Evolutionary conservation across 2,113 vertebrate genomes (phyloP), one percentile per base, ranked within the genome.

Genomic region (Oncorhynchus masou): DNA sequence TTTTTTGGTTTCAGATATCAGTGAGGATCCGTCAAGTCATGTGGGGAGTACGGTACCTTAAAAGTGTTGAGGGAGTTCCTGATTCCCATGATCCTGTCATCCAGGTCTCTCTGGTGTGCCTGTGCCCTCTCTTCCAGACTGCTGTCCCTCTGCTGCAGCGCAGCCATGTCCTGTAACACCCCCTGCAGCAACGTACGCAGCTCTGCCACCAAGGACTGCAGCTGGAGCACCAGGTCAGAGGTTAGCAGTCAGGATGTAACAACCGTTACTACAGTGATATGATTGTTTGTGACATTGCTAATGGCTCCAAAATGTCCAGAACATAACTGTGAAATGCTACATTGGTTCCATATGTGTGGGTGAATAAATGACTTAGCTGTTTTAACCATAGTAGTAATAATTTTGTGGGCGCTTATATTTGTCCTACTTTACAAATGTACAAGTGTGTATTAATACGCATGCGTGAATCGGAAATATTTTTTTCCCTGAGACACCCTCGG

Each of bases 41-140:
- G 60, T 24, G 20, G 20, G 22, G 3, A 13, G 15, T 24, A 5
- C 3, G 5, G 67, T 85, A 97, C 97, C 97, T 99, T 97, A 80
- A 99, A 95, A 0, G 95, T 96, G 91, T 96, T 97, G 51, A 99
- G 91, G 1, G 94, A 96, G 79, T 98, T 98, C 89, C 96, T 97
- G 89, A 99, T 94, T 81, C 96, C 94, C 3, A 96, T 94, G 81
- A 98, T 96, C 87, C 96, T 96, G 82, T 99, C 95, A 59, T 96
- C 95, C 88, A 96, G 95, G 48, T 98, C 95, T 60, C 93, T 96
- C 75, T 92, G 94, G 80, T 95, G 95, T 39, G 93, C 93, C 83
- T 94, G 95, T 49, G 98, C 93, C 82, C 94, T 95, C 88, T 97
- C 96, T 79, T 99, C 96, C 89, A 98, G 85, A 75, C 91, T 89